Evolutionary conservation across 2,113 vertebrate genomes (phyloP), one percentile per base, ranked within the genome.

Genomic region (Grallaria varia): DNA sequence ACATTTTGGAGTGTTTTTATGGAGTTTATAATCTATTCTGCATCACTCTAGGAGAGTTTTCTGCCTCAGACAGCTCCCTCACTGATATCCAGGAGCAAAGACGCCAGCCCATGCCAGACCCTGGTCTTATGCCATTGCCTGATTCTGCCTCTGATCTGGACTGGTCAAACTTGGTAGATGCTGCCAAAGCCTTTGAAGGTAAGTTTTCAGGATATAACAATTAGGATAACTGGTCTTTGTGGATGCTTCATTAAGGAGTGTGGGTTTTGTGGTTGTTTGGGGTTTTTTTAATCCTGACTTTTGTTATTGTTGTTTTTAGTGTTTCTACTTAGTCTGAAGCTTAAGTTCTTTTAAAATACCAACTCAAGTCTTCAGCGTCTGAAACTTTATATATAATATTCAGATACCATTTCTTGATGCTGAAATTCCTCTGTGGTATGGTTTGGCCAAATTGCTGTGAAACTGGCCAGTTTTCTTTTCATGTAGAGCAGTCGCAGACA

Each of bases 181-280:
- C 99, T 55, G 99, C 99, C 96, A 99, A 99, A 97, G 99, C 99
- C 72, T 99, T 99, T 91, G 99, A 99, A 97, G 99, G 99, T 99
- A 96, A 95, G 96, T 97, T 63, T 84, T 20, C 33, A 25, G 30
- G 68, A 78, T 28, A 20, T 30, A 60, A 18, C 37, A 35, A 12
- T 74, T 69, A 45, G 4, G 35, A 85, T 52, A 84, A 49, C 35
- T 84, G 45, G 10, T 77, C 19, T 68, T 76, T 33, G 11, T 74
- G 19, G 12, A 30, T 8, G 12, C 31, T 82, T 86, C 8, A 2
- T 55, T 72, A 72, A 82, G 22, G 17, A 71, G 3, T 6, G 16
- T 12, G 19, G 35, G 16, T 4, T 75, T 87, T 69, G 27, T 75
- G 55, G 16, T 55, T 62, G 31, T 3, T 87, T 39, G 37, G 18